These are phyloP conservation scores for Planococcus citri DNA, from an alignment of 1,140 invertebrate species.

Conservation along the genomic window DNA sequence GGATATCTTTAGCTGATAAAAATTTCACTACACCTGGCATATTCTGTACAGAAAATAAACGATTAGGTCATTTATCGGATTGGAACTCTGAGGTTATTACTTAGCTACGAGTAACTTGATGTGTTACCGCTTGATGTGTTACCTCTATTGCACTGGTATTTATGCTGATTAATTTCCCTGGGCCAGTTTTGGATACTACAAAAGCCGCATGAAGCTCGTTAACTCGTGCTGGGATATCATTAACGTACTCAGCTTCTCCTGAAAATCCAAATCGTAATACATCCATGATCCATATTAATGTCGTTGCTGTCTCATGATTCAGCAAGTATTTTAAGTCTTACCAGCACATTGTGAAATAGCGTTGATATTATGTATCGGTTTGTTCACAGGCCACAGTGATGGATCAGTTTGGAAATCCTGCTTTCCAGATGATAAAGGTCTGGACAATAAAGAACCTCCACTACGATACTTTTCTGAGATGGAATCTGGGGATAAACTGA, in stretches of 20 bases:
- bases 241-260: slow-evolving; percentile 55
- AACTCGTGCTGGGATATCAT: slow-evolving; percentile 44
- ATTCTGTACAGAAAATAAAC: slow-evolving; percentile 38
- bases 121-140: no score
- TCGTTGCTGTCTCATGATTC: no score
- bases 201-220: slow-evolving; percentile 52
- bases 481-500: slow-evolving; percentile 21
- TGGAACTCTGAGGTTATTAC: no score
- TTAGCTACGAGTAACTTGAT: no score
- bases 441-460: slow-evolving; percentile 29
- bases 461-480: slow-evolving; percentile 21
- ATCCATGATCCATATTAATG: no score
- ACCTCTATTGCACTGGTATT: slow-evolving; percentile 32
- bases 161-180: slow-evolving; percentile 31
- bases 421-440: slow-evolving; percentile 52
- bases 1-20: slow-evolving; percentile 57
- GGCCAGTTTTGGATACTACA: slow-evolving; percentile 37
- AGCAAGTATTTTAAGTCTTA: slow-evolving; percentile 11
- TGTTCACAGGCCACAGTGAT: slow-evolving; percentile 62
- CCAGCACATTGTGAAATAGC: slow-evolving; percentile 54
- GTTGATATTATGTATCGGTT: slow-evolving; percentile 65
- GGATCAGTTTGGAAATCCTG: slow-evolving; percentile 60
- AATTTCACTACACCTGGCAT: slow-evolving; percentile 57
- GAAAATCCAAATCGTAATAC: no score
- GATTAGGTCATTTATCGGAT: no score